Evolutionary conservation across 1,140 invertebrate species (phyloP).

Genomic region (Capitella teleta): DNA sequence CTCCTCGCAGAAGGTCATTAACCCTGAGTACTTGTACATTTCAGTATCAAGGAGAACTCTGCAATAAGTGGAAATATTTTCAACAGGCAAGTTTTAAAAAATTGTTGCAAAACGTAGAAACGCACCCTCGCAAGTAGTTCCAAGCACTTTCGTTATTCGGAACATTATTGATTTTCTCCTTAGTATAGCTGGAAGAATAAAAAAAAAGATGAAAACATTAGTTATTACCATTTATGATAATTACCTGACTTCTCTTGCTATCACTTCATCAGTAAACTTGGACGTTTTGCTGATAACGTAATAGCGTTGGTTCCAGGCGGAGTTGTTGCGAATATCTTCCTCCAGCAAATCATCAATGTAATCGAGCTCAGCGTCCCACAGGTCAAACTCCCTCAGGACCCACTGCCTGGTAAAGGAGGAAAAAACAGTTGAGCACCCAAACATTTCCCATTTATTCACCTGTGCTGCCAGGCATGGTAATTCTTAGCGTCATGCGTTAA

Average conservation of each 20-base stretch:
- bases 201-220: background rate
- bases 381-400: constrained; percentile 49
- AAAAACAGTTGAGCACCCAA: background rate
- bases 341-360: constrained; percentile 68
- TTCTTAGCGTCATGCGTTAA: constrained; percentile 87
- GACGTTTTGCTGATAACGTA: constrained; percentile 75
- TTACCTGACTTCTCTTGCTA: constrained; percentile 60
- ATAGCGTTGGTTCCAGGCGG: constrained; percentile 98
- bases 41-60: no score
- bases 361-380: constrained; percentile 72
- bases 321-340: constrained; percentile 88
- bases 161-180: constrained; percentile 67
- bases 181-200: constrained; percentile 45
- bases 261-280: constrained; percentile 61
- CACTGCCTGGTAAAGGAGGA: constrained; percentile 51
- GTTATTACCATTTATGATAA: constrained; percentile 3
- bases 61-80: no score
- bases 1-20: no score
- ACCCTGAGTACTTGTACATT: no score
- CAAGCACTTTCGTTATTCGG: constrained; percentile 94
- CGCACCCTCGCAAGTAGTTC: constrained; percentile 88
- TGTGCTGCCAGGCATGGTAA: constrained; percentile 98
- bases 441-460: constrained; percentile 43
- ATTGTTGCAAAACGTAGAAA: no score
- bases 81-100: no score